Base-by-base conservation (phyloP, 2,113 vertebrate genomes). In the Sinocyclocheilus rhinocerous region DNA sequence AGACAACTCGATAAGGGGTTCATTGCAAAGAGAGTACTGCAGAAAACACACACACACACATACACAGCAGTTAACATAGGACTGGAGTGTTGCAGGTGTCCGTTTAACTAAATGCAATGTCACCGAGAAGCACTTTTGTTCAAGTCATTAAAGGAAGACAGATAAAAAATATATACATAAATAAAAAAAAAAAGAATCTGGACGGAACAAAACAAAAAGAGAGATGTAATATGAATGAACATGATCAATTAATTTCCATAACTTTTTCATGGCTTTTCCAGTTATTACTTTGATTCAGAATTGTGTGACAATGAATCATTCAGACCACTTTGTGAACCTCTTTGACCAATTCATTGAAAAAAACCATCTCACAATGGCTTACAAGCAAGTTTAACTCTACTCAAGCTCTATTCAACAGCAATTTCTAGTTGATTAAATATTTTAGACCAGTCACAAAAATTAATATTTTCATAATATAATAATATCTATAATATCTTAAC, bases 1-100 rank as follows among this genome's bases (percentile, higher is more conserved):
- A 1, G 95, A 98, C 9, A 99, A 94, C 88, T 99, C 98, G 0
- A 99, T 98, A 85, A 98, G 94, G 0, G 95, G 78, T 36, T 99
- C 97, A 0, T 89, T 97, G 86, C 98, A 99, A 61, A 99, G 94
- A 0, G 98, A 99, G 48, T 94, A 98, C 97, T 99, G 91, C 7
- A 82, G 87, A 85, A 57, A 89, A 91, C 50, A 86, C 33, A n/a
- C 57, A 85, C 33, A 86, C 4, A 85, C 33, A 86, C 4, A 84
- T 4, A 61, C 6, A 36, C 16, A 55, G 24, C 33, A 48, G 7
- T 50, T 8, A 22, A 79, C 5, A 87, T 13, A 78, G 48, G 52
- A 52, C 13, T 76, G 79, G 52, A 75, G 18, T 76, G 16, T 26
- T 85, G 7, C 52, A 65, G 86, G 4, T 86, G 8, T 75, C 18